Base-by-base conservation (phyloP, 2,113 vertebrate species). In the Chauna torquata region DNA sequence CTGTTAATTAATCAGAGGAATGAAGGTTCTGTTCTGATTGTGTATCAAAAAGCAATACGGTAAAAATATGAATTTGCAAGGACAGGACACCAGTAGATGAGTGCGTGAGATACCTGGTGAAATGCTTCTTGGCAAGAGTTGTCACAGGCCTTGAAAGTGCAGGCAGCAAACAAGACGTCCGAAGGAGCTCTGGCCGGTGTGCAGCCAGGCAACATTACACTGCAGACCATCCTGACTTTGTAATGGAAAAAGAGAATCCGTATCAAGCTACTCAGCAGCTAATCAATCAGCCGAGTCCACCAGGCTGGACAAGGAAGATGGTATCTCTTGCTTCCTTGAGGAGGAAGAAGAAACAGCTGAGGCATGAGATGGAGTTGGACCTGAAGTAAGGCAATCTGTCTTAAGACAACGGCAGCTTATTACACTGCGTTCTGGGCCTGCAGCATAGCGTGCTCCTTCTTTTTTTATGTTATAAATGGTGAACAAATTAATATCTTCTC, bases 181-280 rank as follows among this genome's bases (percentile, higher is more conserved):
- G 0, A 34, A 82, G 74, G 84, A 89, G 49, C 70, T 90, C 62
- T 90, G 80, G 45, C 57, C 0, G 0, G 52, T 47, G 8, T 50
- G 74, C 66, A 50, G 19, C 40, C 52, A 66, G 65, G 94, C 74
- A 95, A 66, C 22, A 8, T 9, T 89, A 82, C 49, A 92, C 57
- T 55, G 23, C 49, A 54, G 57, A 42, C 34, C 57, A 16, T n/a
- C 77, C 44, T 74, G 54, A 55, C 91, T 77, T 91, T 11, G 45
- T 91, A 82, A 80, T 88, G 74, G 84, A 91, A 96, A 90, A 89
- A 85, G 70, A 92, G 95, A 96, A 97, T 97, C 71, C 20, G 0
- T 81, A 71, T 94, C 42, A 74, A 94, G 91, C 94, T 94, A 27
- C 71, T 86, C 5, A 1, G 87, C 83, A 90, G 75, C 79, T 77